phyloP scores from a whole-genome alignment of 2,113 vertebrate species.

The Notarius lentiginosus region DNA sequence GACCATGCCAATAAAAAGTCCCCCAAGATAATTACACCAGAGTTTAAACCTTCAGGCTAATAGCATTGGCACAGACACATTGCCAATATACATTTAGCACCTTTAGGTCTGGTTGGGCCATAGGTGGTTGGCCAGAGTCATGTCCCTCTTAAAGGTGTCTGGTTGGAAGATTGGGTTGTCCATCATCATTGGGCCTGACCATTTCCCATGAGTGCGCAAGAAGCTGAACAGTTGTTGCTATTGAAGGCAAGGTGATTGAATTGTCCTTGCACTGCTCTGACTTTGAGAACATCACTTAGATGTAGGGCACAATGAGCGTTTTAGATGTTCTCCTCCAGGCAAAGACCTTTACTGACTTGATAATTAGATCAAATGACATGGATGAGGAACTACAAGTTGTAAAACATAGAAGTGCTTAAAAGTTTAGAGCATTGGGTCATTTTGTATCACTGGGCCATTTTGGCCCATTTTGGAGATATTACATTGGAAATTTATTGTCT shows the following conservation, averaged over 20 bases:
- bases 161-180: conserved; percentile 76
- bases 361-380: conserved; percentile 24
- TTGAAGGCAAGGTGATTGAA: conserved; percentile 57
- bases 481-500: not conserved
- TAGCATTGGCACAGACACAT: conserved; percentile 71
- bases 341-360: conserved; percentile 17
- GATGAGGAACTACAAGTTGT: not conserved
- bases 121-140: conserved; percentile 68
- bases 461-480: conserved; percentile 1
- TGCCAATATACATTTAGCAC: conserved; percentile 73
- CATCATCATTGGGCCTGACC: conserved; percentile 63
- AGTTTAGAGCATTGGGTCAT: not conserved
- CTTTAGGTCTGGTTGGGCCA: conserved; percentile 73
- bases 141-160: conserved; percentile 73
- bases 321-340: conserved; percentile 21
- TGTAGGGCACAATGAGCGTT: conserved; percentile 33
- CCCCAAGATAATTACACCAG: conserved; percentile 66
- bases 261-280: conserved; percentile 52
- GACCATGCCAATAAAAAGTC: conserved; percentile 61
- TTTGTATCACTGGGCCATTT: not conserved
- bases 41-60: conserved; percentile 71
- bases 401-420: not conserved
- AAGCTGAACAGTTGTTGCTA: conserved; percentile 59
- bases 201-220: conserved; percentile 65
- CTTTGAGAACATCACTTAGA: conserved; percentile 55